Base-by-base conservation (phyloP, 2,113 vertebrate species). In the Amphiprion ocellaris region DNA sequence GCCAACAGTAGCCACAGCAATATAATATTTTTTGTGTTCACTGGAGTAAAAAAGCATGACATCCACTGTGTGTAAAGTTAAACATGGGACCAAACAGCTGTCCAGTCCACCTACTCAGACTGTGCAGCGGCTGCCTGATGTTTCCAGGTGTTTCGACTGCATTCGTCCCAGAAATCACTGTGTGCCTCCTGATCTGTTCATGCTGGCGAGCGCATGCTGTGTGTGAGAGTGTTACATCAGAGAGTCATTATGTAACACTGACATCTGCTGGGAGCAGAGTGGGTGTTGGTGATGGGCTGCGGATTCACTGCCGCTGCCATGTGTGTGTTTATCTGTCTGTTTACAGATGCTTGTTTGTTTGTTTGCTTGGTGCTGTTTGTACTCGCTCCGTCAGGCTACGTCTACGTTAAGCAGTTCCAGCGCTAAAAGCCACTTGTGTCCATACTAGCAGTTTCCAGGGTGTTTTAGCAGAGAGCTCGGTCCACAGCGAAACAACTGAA, bases 241-340 rank as follows among this genome's bases (percentile, higher is more conserved):
- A 69, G 54, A 52, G 63, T 58, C 64, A 52, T 83, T 83, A 84
- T 68, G 74, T 87, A 81, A 87, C 65, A 70, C 69, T 81, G 85
- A 83, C 81, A 87, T 87, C 85, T 87, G 81, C 77, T 81, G 85
- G 81, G 81, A 81, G 15, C 58, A 70, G 39, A 53, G 41, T 56
- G 69, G 17, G 63, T 74, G 66, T 39, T 24, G 74, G 30, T 75
- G 61, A 74, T 17, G 54, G 16, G 73, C 56, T 69, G 52, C 78
- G 53, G 50, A 50, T 17, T 62, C 56, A 19, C 52, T 53, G 47
- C 24, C 65, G 47, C 54, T 41, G 47, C 15, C 14, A 1, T 49
- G 17, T 60, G 11, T 66, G 47, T 49, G n/a, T 68, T 2, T 68
- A 5, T 68, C 8, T 47, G 24, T 21, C 1, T 59, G 63, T 69